Evolutionary conservation across 2,797 vertebrate species (phyloP), one percentile per base, ranked within the genome.

Genomic region (Clarias platycephalus): DNA sequence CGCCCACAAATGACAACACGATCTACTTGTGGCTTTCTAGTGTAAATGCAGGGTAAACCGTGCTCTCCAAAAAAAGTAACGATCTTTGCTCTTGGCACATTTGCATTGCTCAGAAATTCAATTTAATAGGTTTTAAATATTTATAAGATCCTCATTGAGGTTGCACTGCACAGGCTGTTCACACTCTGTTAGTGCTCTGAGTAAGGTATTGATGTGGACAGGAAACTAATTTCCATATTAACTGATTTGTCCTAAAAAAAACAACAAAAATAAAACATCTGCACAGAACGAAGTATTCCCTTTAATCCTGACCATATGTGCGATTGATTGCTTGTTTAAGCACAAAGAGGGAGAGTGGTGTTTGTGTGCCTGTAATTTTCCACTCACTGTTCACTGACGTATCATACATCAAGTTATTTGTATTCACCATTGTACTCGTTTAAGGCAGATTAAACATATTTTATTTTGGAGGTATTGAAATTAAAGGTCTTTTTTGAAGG

Each of bases 281-380:
- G 78, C 31, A 58, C 44, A 37, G 44, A 74, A 80, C 75, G 49
- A 75, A 57, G 16, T n/a, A 28, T 37, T 31, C 55, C 40, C 63
- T 37, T 68, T 71, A 77, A 78, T 63, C 62, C 66, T 31, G 64
- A 31, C 72, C 83, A 84, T 64, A 79, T 85, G 80, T 77, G 72
- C 9, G 34, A 82, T 82, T 70, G 80, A 77, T 85, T 78, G 53
- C 68, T 82, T 77, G n/a, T 82, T 68, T 31, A 58, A 82, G 24
- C 62, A 49, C n/a, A 85, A 62, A 62, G 62, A 53, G 26, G 70
- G 60, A n/a, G 64, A 71, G 72, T 20, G 34, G 13, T 64, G 80
- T 58, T 85, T 37, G 4, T 66, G 83, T 81, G 44, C n/a, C 79
- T 85, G 44, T 85, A 74, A 75, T 85, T 81, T 81, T 58, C 70